Base-by-base conservation (phyloP, 2,888 invertebrate species). In the Plemyria rubiginata region DNA sequence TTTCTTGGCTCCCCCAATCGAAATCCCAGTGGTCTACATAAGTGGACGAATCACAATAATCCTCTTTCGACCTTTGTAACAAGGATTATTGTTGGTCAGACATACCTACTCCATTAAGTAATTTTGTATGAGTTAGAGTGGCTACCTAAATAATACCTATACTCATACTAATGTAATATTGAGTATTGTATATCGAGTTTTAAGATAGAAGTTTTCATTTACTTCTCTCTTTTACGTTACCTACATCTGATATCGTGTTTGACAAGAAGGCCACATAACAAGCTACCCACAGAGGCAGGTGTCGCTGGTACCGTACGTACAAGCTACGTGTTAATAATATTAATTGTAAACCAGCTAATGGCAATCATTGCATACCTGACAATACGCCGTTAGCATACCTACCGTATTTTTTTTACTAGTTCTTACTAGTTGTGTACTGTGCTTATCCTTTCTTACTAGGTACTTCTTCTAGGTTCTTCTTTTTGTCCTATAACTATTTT, bases 1-100 rank as follows among this genome's bases (percentile, higher is more conserved):
- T 60, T 62, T 70, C 54, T 57, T 60, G 63, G 43, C 72, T 73
- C 75, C 79, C 76, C 69, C 77, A 75, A 75, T 76, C 77, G 72
- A 70, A 73, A 68, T 65, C 63, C 68, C 57, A 57, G 51, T 50
- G 45, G 49, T 51, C 56, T 58, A 57, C 62, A 57, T 53, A 60
- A 60, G 60, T 65, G 57, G 65, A 56, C 46, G 40, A 56, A 60
- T 54, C 54, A 60, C 46, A 60, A 65, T 65, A 59, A 59, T 52
- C 46, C 54, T 57, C 36, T 38, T 62, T 61, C 46, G 58, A 68
- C 62, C 68, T 65, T 62, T 55, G 53, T 51, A 60, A 62, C 56
- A 60, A 56, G 64, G 53, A 55, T 32, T 53, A 49, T 48, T 54
- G 50, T 63, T 62, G 56, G 15, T 13, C 45, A 29, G 49, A 54